Conservation (phyloP, 2,888 invertebrate species). For the Augochlorella aurata region DNA sequence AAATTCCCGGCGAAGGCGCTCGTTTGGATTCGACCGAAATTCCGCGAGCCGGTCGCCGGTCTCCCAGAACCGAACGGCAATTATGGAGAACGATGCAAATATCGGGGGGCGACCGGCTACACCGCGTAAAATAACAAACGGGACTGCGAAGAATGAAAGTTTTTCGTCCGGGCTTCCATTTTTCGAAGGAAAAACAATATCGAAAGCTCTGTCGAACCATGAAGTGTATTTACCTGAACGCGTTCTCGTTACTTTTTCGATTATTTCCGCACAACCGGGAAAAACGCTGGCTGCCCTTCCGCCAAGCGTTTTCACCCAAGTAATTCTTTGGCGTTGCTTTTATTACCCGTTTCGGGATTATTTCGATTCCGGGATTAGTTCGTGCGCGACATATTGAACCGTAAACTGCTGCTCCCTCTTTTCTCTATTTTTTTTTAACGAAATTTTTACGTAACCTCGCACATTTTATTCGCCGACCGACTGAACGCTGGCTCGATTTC, state of each 20-base stretch:
- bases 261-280: neutral
- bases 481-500: too few relatives aligned
- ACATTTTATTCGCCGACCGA: neutral
- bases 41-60: neutral
- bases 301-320: neutral
- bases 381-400: neutral
- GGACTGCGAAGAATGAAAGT: neutral
- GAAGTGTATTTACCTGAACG: constrained; percentile 4
- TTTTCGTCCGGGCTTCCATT: neutral
- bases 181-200: constrained; percentile 2
- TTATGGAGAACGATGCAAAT: constrained; percentile 8
- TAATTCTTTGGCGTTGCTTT: neutral
- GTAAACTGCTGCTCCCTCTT: neutral
- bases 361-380: neutral
- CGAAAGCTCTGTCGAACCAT: neutral
- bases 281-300: neutral
- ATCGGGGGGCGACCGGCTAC: neutral
- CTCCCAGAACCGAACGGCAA: neutral
- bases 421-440: neutral
- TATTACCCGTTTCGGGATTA: neutral
- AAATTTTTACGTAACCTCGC: neutral
- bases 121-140: constrained; percentile 6
- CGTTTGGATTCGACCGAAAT: constrained; percentile 12
- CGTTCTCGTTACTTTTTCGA: constrained; percentile 11
- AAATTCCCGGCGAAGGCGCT: constrained; percentile 8